Conservation (phyloP, 2,797 vertebrate genomes). For the Catamblyrhynchus diadema region DNA sequence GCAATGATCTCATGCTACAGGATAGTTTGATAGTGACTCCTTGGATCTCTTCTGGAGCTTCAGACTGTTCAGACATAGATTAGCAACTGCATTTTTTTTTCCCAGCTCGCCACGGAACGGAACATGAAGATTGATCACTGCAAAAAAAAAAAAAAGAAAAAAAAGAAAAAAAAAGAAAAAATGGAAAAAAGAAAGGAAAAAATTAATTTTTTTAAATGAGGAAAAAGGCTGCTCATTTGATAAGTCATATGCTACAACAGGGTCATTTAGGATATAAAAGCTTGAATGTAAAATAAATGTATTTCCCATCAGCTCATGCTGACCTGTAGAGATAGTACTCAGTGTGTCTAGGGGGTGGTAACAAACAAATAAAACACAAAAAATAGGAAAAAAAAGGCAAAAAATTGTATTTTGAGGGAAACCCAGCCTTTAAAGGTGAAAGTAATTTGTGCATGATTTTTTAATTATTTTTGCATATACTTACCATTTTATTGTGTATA, state of each 20-base stretch:
- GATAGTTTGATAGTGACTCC: constrained; percentile 75
- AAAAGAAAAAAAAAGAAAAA: background rate
- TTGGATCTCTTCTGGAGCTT: constrained; percentile 71
- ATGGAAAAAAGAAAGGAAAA: background rate
- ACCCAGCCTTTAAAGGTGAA: constrained; percentile 73
- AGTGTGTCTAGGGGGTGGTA: constrained; percentile 73
- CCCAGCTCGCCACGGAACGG: constrained; percentile 82
- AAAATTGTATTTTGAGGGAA: constrained; percentile 70
- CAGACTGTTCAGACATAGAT: constrained; percentile 76
- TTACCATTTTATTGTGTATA: constrained; percentile 84
- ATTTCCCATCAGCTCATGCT: constrained; percentile 78
- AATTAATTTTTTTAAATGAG: background rate
- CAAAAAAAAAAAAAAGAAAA: constrained; percentile 37
- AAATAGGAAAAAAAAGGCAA: constrained; percentile 46
- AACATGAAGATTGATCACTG: constrained; percentile 79
- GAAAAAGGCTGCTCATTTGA: constrained; percentile 75
- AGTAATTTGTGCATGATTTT: constrained; percentile 80
- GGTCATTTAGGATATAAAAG: constrained; percentile 79
- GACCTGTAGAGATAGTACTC: constrained; percentile 74
- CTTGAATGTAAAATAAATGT: constrained; percentile 81
- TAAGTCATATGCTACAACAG: constrained; percentile 78
- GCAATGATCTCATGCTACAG: constrained; percentile 76
- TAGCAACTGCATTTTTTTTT: constrained; percentile 79
- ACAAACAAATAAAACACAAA: constrained; percentile 62
- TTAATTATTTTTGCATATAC: constrained; percentile 83